phyloP scores from a whole-genome alignment of 2,113 vertebrate genomes.

The Choloepus hoffmanni region DNA sequence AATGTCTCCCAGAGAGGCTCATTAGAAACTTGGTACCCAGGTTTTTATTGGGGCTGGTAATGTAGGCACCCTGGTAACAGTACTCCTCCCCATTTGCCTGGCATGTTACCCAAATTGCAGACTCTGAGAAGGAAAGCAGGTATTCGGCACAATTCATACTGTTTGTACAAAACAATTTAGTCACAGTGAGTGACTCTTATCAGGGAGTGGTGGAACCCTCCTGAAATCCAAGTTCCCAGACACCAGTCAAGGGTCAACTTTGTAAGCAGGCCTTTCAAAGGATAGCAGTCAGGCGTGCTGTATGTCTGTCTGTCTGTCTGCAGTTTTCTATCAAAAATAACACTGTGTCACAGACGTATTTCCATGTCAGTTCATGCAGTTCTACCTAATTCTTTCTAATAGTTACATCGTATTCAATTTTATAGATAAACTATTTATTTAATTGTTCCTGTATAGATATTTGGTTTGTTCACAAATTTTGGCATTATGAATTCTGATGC shows the following conservation, averaged over 20 bases:
- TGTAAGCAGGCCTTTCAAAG: background rate
- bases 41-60: background rate
- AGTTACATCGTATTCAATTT: background rate
- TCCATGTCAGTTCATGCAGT: background rate
- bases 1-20: background rate
- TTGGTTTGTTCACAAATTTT: background rate
- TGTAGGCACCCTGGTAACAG: background rate
- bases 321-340: background rate
- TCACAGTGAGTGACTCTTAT: background rate
- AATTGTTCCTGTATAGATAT: background rate
- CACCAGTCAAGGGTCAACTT: background rate
- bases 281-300: background rate
- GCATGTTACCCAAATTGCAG: background rate
- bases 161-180: background rate
- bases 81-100: background rate
- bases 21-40: background rate
- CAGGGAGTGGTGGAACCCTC: background rate
- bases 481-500: background rate
- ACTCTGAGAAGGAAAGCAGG: conserved; percentile 32
- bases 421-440: background rate
- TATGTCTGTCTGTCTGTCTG: background rate
- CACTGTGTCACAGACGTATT: background rate
- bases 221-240: background rate
- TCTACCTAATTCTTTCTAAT: background rate
- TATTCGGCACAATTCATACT: background rate